Percentiles rank a stretch among this genome's conserved stretches.
Evolutionary conservation across 1,140 invertebrate genomes (phyloP).

Genomic region (Holcopasites calliopsidis): DNA sequence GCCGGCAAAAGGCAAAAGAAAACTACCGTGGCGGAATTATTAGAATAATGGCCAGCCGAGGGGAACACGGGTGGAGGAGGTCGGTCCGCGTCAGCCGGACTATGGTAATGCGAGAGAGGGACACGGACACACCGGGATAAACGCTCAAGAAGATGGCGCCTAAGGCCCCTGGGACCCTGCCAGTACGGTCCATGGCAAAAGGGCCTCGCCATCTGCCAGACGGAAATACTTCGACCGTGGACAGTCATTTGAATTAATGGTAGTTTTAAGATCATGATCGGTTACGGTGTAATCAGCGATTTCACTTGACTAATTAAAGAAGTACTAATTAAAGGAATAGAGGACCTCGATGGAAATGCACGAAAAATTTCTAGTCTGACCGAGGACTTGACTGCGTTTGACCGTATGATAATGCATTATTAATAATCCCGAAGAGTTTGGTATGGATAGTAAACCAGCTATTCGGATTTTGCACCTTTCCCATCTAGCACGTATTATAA

Average conservation of each 20-base stretch:
- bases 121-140: conserved; percentile 71
- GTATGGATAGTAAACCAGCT: too few relatives aligned
- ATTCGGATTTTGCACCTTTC: too few relatives aligned
- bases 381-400: too few relatives aligned
- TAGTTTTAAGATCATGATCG: too few relatives aligned
- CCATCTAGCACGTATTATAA: too few relatives aligned
- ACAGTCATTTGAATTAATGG: not conserved
- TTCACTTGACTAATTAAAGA: too few relatives aligned
- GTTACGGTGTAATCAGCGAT: too few relatives aligned
- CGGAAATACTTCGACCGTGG: not conserved
- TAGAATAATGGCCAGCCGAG: conserved; percentile 35
- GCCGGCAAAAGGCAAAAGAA: conserved; percentile 35
- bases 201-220: conserved; percentile 10
- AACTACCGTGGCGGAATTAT: conserved; percentile 36
- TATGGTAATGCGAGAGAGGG: conserved; percentile 74
- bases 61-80: conserved; percentile 44
- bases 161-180: conserved; percentile 62
- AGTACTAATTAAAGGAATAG: too few relatives aligned
- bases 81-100: conserved; percentile 18
- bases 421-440: too few relatives aligned
- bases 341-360: too few relatives aligned
- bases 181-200: conserved; percentile 69
- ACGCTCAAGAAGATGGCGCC: conserved; percentile 74
- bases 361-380: too few relatives aligned
- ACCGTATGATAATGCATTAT: too few relatives aligned